Conservation (phyloP, 2,888 invertebrate genomes). For the Spodoptera picta region DNA sequence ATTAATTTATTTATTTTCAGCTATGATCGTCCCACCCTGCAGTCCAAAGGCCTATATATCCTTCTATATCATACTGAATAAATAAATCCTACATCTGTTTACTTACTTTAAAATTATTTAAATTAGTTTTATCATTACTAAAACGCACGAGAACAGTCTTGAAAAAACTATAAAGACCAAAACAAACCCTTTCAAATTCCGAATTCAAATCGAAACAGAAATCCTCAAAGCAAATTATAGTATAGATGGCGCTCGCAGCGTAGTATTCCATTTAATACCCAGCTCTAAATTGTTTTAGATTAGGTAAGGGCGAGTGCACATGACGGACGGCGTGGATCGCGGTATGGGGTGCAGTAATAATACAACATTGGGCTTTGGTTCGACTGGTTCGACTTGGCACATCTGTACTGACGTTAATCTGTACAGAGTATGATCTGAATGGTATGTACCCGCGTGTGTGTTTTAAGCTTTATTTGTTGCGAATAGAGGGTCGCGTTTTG, state of each 20-base stretch:
- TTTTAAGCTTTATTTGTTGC: conserved; percentile 32
- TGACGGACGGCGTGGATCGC: conserved; percentile 62
- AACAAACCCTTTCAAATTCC: neutral
- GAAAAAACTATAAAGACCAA: neutral
- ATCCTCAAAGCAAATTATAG: conserved; percentile 49
- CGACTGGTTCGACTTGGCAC: conserved; percentile 39
- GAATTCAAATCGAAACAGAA: conserved; percentile 25
- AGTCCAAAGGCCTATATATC: too few relatives aligned
- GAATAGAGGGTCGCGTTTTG: neutral
- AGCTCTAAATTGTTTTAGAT: conserved; percentile 63
- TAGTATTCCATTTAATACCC: conserved; percentile 45
- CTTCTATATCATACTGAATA: too few relatives aligned
- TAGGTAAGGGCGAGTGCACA: conserved; percentile 72
- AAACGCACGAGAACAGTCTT: too few relatives aligned
- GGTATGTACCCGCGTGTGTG: conserved; percentile 13
- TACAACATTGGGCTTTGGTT: conserved; percentile 35
- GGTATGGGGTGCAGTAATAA: conserved; percentile 57
- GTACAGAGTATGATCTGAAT: conserved; percentile 24
- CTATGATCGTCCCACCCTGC: too few relatives aligned
- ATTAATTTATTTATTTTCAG: too few relatives aligned
- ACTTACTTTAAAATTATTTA: too few relatives aligned
- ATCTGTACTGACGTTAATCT: conserved; percentile 49
- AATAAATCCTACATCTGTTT: too few relatives aligned
- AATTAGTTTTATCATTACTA: too few relatives aligned
- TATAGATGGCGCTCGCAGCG: conserved; percentile 27